Evolutionary conservation across 2,888 invertebrate species (phyloP), one percentile per base, ranked within the genome.

Genomic region (Drosophila putrida): DNA sequence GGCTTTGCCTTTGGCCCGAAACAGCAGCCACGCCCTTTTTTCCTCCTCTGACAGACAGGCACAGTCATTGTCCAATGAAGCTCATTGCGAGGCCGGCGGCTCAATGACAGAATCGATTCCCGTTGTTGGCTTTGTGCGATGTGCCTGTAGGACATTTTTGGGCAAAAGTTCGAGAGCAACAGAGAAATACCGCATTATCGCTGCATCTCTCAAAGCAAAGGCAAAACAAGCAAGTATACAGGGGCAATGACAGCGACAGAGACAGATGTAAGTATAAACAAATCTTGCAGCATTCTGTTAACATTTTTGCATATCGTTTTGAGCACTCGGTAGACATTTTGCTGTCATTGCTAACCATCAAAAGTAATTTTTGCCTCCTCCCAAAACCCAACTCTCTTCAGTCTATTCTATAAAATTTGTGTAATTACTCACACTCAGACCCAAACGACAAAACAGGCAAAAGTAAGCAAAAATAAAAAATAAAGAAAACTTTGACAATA

Each of bases 1-100:
- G 89, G 89, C 63, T 86, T 83, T 78, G 89, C 83, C 81, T 66
- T 59, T 61, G 80, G 82, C 71, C 57, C 55, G 28, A 54, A 66
- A 69, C 66, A 77, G 54, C 66, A 51, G 57, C 60, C 61, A 25
- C 62, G 46, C 43, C 28, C 6, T 0, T 0, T 0, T 36, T 20
- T 0, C 31, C n/a, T 20, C n/a, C 5, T 10, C 44, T 11, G 50
- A 5, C 50, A 51, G 43, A 13, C 25, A 9, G 57, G 33, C 55
- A 41, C 43, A 41, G 55, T 27, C 61, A 31, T 31, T 75, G 70
- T 41, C 63, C 78, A 38, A 65, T 64, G 71, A 41, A 63, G 75
- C 75, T 75, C 79, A 75, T 69, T 77, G 79, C 47, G 60, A 75
- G 71, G 71, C 64, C 74, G 63, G 25, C 75, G 68, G 63, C 51